Conservation (phyloP, 1,140 invertebrate species). For the Theocolax elegans region DNA sequence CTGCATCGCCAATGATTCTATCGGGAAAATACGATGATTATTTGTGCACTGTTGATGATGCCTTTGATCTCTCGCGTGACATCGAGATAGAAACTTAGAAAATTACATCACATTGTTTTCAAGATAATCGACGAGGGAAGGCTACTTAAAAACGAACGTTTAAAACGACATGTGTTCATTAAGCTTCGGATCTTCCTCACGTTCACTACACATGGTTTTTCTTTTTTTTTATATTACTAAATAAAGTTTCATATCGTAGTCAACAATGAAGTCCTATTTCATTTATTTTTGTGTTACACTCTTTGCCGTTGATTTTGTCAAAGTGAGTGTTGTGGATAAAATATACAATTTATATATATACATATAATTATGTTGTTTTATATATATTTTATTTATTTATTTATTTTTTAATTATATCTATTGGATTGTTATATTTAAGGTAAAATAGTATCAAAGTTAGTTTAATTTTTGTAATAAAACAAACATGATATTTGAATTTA, state of each 20-base stretch:
- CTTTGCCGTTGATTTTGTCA: conserved; percentile 18
- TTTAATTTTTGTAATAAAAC: too few species aligned
- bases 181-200: background rate
- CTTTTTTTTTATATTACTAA: background rate
- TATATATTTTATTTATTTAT: background rate
- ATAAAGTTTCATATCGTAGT: background rate
- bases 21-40: conserved; percentile 24
- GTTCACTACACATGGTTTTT: conserved; percentile 25
- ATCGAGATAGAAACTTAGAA: background rate
- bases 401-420: background rate
- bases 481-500: too few species aligned
- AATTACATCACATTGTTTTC: conserved; percentile 2
- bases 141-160: conserved; percentile 8
- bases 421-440: too few species aligned
- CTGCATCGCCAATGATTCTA: background rate
- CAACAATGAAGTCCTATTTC: conserved; percentile 1
- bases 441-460: too few species aligned
- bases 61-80: background rate
- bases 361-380: too few species aligned
- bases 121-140: conserved; percentile 1
- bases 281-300: background rate
- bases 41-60: background rate
- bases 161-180: background rate
- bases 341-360: too few species aligned
- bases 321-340: background rate